Evolutionary conservation across 1,140 invertebrate genomes (phyloP).

Genomic region (Drosophila nannoptera): DNA sequence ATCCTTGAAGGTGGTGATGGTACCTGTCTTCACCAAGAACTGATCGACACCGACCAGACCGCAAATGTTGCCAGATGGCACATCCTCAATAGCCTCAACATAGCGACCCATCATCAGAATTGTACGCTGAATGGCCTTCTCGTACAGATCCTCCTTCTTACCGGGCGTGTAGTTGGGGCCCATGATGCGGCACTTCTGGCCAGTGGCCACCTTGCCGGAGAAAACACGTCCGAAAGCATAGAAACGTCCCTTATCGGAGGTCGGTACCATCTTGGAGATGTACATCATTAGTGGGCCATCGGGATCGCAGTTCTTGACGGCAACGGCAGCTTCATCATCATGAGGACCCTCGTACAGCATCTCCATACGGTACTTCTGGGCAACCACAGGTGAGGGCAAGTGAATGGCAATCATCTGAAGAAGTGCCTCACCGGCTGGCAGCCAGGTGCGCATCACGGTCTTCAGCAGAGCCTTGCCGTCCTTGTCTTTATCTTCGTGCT

Average conservation of each 20-base stretch:
- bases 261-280: slow-evolving; percentile 99
- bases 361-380: slow-evolving; percentile 99
- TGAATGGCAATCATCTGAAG: slow-evolving; percentile 99
- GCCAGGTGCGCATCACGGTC: slow-evolving; percentile 99
- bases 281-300: slow-evolving; percentile 99
- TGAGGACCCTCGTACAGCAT: slow-evolving; percentile 98
- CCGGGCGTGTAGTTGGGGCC: slow-evolving; percentile 98
- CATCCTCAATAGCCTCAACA: slow-evolving; percentile 99
- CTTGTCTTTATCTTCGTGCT: slow-evolving; percentile 97
- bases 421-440: slow-evolving; percentile 99
- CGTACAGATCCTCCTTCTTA: slow-evolving; percentile 99
- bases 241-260: slow-evolving; percentile 99
- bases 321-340: slow-evolving; percentile 97
- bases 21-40: slow-evolving; percentile 99
- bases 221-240: slow-evolving; percentile 99
- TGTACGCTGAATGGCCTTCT: slow-evolving; percentile 99
- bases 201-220: slow-evolving; percentile 95
- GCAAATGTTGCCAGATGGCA: slow-evolving; percentile 99
- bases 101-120: slow-evolving; percentile 99
- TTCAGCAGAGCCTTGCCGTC: slow-evolving; percentile 95
- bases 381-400: slow-evolving; percentile 98
- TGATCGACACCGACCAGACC: slow-evolving; percentile 99
- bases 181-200: slow-evolving; percentile 98
- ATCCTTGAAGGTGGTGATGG: slow-evolving; percentile 99
- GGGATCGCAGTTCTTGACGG: slow-evolving; percentile 95